A percentile compares a stretch with the other conserved stretches of the same genome.
Evolutionary conservation across 2,888 invertebrate genomes (phyloP).

Genomic region (Dendrolimus pini): DNA sequence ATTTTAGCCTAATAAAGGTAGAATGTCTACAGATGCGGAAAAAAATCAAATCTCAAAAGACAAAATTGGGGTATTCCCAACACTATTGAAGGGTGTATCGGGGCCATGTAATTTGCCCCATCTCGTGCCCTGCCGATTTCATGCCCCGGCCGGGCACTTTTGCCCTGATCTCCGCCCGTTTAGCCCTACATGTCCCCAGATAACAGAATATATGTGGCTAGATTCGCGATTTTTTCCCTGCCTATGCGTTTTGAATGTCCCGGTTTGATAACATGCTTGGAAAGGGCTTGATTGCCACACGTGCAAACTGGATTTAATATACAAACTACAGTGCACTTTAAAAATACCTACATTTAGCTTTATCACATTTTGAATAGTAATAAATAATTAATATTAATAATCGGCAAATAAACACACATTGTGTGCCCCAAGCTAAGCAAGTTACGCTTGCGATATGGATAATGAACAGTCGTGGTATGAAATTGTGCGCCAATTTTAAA

Average conservation of each 20-base stretch:
- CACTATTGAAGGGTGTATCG: background rate
- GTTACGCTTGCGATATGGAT: too few species aligned
- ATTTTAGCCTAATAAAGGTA: too few species aligned
- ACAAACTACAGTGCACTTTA: too few species aligned
- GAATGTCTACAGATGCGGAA: too few species aligned
- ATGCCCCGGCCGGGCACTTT: background rate
- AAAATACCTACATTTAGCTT: too few species aligned
- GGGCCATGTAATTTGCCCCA: background rate
- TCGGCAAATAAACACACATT: too few species aligned
- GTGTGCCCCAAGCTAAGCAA: too few species aligned
- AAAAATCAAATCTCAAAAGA: too few species aligned
- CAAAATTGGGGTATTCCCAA: background rate
- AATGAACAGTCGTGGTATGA: too few species aligned
- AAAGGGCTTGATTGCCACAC: background rate
- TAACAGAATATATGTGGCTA: conserved; percentile 2
- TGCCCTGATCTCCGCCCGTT: background rate
- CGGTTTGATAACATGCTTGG: background rate
- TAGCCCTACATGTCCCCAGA: background rate
- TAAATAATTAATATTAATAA: too few species aligned
- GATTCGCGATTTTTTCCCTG: conserved; percentile 1
- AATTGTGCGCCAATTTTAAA: too few species aligned
- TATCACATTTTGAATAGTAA: too few species aligned
- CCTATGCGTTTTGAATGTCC: conserved; percentile 1
- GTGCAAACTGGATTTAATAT: background rate
- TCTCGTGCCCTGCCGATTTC: background rate